Percentiles rank a stretch among this genome's conserved stretches.
phyloP scores from a whole-genome alignment of 2,113 vertebrate genomes.

The Phocoena sinus region DNA sequence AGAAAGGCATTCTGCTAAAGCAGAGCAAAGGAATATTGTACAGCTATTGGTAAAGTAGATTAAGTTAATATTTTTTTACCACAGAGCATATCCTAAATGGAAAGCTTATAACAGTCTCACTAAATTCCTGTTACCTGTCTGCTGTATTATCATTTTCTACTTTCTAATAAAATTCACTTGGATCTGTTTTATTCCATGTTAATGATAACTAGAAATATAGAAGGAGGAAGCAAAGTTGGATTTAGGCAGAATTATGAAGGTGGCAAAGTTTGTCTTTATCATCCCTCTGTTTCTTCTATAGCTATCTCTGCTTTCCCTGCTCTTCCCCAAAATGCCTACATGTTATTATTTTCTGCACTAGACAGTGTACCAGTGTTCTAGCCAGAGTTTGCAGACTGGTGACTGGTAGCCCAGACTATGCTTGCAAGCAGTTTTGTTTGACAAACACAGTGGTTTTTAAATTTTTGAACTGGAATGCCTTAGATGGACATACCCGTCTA shows the following conservation, averaged over 20 bases:
- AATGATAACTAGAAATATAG: not conserved
- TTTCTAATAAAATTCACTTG: not conserved
- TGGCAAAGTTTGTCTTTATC: not conserved
- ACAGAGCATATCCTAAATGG: not conserved
- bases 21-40: not conserved
- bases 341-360: not conserved
- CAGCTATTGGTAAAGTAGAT: not conserved
- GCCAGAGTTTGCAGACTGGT: not conserved
- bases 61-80: not conserved
- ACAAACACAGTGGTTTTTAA: not conserved
- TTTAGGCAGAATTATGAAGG: not conserved
- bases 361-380: not conserved
- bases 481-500: not conserved
- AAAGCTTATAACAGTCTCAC: not conserved
- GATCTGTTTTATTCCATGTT: conserved; percentile 5
- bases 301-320: not conserved
- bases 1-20: not conserved
- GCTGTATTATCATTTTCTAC: not conserved
- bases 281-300: not conserved
- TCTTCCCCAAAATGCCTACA: not conserved
- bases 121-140: not conserved
- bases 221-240: not conserved
- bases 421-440: not conserved
- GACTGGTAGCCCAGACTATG: not conserved
- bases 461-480: not conserved